Evolutionary conservation across 1,140 invertebrate species (phyloP).

Genomic region (Lasioglossum baleicum): DNA sequence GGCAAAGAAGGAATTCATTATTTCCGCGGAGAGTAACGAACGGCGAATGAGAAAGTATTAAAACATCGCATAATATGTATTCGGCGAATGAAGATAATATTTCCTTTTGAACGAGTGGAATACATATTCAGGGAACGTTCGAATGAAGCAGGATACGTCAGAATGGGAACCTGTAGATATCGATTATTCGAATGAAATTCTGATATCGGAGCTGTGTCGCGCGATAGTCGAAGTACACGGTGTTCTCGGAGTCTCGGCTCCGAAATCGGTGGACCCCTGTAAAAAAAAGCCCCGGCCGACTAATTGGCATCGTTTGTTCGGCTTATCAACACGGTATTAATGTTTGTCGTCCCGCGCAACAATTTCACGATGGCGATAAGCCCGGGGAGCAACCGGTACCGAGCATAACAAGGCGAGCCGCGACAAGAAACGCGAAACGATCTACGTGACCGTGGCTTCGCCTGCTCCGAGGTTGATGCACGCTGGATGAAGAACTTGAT

Average conservation of each 20-base stretch:
- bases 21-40: too few relatives aligned
- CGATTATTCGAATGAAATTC: too few relatives aligned
- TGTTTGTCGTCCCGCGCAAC: slow-evolving; percentile 35
- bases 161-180: too few relatives aligned
- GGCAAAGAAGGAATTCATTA: too few relatives aligned
- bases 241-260: background rate
- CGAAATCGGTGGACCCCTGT: slow-evolving; percentile 10
- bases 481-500: slow-evolving; percentile 56
- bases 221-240: background rate
- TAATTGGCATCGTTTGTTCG: slow-evolving; percentile 34
- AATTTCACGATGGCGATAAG: slow-evolving; percentile 35
- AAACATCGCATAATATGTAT: too few relatives aligned
- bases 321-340: slow-evolving; percentile 45
- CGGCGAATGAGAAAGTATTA: too few relatives aligned
- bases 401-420: slow-evolving; percentile 36
- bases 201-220: background rate
- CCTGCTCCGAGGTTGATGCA: slow-evolving; percentile 42
- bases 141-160: too few relatives aligned
- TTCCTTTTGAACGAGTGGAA: too few relatives aligned
- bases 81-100: too few relatives aligned
- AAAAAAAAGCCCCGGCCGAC: slow-evolving; percentile 23
- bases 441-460: slow-evolving; percentile 43
- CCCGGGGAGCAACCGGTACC: slow-evolving; percentile 18
- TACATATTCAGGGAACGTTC: too few relatives aligned
- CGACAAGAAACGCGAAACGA: slow-evolving; percentile 50